Evolutionary conservation across 2,113 vertebrate species (phyloP).

Genomic region (Bambusicola thoracicus): DNA sequence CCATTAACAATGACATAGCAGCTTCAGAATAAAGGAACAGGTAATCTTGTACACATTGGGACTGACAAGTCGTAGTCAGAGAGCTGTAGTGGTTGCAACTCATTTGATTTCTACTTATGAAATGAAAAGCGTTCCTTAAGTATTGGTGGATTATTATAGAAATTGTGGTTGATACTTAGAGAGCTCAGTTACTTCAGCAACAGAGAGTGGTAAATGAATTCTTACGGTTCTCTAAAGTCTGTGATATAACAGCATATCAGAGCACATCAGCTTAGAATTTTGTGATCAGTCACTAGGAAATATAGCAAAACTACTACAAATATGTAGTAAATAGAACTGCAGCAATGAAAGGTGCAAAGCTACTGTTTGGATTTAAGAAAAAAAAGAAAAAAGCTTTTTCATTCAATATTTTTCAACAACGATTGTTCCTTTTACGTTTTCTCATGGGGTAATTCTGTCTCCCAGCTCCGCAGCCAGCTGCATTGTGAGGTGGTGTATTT

Average conservation of each 20-base stretch:
- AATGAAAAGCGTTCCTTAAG: neutral
- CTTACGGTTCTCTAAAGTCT: neutral
- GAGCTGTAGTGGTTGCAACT: neutral
- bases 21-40: neutral
- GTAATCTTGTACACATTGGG: neutral
- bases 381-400: neutral
- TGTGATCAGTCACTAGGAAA: neutral
- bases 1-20: neutral
- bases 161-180: neutral
- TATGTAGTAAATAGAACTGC: neutral
- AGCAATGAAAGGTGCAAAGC: neutral
- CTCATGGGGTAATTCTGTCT: fast-evolving
- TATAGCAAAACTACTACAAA: too few species aligned
- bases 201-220: neutral
- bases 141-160: neutral
- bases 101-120: neutral
- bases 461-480: neutral
- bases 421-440: neutral
- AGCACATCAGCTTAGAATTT: neutral
- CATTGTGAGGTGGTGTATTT: neutral
- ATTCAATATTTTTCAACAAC: neutral
- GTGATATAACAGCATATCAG: neutral
- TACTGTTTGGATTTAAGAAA: neutral
- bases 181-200: neutral
- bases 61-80: neutral